Percentiles rank a stretch among this genome's conserved stretches.
Conservation (phyloP, 2,113 vertebrate species). For the Nycticryphes semicollaris region DNA sequence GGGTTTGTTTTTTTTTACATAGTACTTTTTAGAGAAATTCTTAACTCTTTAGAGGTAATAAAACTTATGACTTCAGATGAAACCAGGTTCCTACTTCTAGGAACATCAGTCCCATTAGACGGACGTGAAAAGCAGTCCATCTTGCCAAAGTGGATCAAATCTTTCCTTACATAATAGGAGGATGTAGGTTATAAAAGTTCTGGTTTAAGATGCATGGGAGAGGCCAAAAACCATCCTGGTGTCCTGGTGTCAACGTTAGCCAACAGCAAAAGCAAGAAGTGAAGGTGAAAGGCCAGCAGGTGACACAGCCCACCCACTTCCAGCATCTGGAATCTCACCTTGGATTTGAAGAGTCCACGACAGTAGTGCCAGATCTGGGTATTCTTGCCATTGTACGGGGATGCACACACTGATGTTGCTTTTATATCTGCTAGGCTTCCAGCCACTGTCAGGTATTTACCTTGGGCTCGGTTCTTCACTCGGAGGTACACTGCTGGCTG, state of each 20-base stretch:
- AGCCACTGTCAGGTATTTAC: slow-evolving; percentile 74
- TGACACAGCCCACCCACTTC: neutral
- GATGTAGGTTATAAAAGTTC: neutral
- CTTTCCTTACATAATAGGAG: neutral
- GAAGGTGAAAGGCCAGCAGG: neutral
- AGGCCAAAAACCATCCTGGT: neutral
- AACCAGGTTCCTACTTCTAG: neutral
- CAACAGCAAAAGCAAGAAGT: neutral
- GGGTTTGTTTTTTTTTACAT: neutral
- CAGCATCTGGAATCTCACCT: slow-evolving; percentile 62
- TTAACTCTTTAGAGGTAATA: neutral
- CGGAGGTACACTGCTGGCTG: slow-evolving; percentile 81
- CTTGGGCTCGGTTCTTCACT: slow-evolving; percentile 75
- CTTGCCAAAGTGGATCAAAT: neutral
- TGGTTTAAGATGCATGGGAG: neutral
- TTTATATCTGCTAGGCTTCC: slow-evolving; percentile 58
- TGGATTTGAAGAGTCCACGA: slow-evolving; percentile 80
- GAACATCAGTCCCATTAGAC: neutral
- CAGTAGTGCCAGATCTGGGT: slow-evolving; percentile 84
- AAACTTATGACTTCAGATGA: neutral
- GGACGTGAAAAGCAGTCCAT: neutral
- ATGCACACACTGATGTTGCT: slow-evolving; percentile 67
- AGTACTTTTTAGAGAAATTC: neutral
- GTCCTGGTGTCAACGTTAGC: neutral
- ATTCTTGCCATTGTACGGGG: slow-evolving; percentile 49